Evolutionary conservation across 2,113 vertebrate genomes (phyloP), one percentile per base, ranked within the genome.

Genomic region (Carassius auratus): DNA sequence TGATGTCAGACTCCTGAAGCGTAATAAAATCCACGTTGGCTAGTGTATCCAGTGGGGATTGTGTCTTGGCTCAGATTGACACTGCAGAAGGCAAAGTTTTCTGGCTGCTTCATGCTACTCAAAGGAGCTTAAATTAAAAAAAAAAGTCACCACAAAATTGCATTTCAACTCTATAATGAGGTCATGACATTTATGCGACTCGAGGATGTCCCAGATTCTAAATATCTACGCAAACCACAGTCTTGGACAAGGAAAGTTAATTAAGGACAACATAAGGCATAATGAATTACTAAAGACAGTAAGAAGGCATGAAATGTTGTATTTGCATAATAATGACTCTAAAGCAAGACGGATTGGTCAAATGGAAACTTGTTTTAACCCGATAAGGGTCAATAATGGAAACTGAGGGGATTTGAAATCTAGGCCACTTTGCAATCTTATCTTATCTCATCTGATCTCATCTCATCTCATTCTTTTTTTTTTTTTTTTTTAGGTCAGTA

Each of bases 121-220:
- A 15, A 62, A 14, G 64, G 6, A 33, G 80, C 17, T 62, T 84
- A 76, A 79, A 83, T 52, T n/a, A n/a, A 1, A 71, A 75, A 61
- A 52, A 33, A 74, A 73, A 42, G 64, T 77, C 62, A 62, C 71
- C 85, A 38, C 71, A 85, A 48, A 19, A 79, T 61, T 81, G 33
- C 33, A 61, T 61, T 62, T 45, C 64, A 71, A 26, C 36, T 76
- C 55, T 38, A 64, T 69, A 81, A 81, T 8, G 38, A 48, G 71
- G 77, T 86, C 85, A 86, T 85, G 83, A 38, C 78, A 81, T 81
- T 86, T 81, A n/a, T 86, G 85, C 55, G n/a, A 50, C 12, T 66
- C 73, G 77, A 74, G 64, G 52, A 61, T 86, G 88, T 78, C 83
- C 88, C 81, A 86, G 85, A 85, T 89, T 89, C 88, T 82, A 55